Percentiles rank a stretch among this genome's conserved stretches.
Conservation (phyloP, 2,113 vertebrate species). For the Onychostoma macrolepis region DNA sequence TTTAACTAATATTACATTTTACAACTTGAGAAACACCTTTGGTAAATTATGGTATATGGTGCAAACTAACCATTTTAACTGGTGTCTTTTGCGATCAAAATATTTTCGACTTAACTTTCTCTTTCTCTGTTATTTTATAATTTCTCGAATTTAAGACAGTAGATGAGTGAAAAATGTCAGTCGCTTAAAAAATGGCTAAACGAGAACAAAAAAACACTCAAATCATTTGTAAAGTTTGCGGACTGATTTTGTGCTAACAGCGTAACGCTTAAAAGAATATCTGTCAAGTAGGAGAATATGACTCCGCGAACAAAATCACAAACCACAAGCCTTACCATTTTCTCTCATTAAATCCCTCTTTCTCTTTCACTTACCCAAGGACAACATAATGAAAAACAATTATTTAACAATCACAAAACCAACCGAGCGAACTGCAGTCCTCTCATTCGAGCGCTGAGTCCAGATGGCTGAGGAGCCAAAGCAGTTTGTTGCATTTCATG, state of each 20-base stretch:
- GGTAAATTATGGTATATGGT: too few relatives aligned
- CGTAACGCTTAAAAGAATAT: neutral
- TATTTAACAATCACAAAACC: constrained; percentile 24
- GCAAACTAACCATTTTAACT: neutral
- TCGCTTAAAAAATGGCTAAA: neutral
- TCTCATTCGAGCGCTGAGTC: neutral
- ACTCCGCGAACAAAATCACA: too few relatives aligned
- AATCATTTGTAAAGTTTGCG: neutral
- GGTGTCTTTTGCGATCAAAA: neutral
- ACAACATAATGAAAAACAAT: constrained; percentile 36
- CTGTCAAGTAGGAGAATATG: neutral
- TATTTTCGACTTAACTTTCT: neutral
- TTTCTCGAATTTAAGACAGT: neutral
- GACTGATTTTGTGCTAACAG: neutral
- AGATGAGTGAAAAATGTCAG: neutral
- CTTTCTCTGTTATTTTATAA: neutral
- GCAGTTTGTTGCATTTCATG: neutral
- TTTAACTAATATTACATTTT: too few relatives aligned
- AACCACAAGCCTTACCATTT: constrained; percentile 18
- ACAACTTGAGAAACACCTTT: too few relatives aligned
- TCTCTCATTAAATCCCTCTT: constrained; percentile 1
- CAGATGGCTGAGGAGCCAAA: constrained; percentile 18
- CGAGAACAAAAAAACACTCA: neutral
- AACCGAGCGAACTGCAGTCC: constrained; percentile 2
- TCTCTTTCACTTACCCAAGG: constrained; percentile 5